These are phyloP conservation scores for Caenorhabditis sp. DNA, from an alignment of 2,888 invertebrate genomes.

Conservation along the genomic window DNA sequence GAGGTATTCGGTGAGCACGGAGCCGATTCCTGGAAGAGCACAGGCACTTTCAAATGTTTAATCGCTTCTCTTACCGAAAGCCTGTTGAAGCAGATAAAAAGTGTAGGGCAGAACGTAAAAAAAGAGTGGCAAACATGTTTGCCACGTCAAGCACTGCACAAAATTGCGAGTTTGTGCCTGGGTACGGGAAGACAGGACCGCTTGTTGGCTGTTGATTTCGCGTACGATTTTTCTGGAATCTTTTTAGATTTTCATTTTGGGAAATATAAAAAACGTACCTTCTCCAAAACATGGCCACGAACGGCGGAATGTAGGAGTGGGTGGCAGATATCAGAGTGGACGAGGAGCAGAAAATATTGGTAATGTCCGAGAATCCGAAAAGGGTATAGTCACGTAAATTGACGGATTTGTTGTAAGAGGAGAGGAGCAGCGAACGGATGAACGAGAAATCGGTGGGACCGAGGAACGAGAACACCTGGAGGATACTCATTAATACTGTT, in stretches of 20 bases:
- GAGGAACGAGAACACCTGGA: constrained; percentile 36
- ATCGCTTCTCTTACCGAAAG: constrained; percentile 3
- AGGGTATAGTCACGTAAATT: constrained; percentile 18
- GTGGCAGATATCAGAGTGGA: constrained; percentile 24
- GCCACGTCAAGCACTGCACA: constrained; percentile 43
- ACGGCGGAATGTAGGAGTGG: constrained; percentile 29
- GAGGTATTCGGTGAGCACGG: constrained; percentile 24
- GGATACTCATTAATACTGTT: too few relatives aligned
- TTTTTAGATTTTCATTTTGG: neutral
- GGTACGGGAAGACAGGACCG: constrained; percentile 20
- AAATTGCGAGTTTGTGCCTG: constrained; percentile 31
- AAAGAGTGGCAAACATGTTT: constrained; percentile 40
- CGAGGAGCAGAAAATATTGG: constrained; percentile 31
- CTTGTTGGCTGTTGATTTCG: constrained; percentile 27
- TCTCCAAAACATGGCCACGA: constrained; percentile 24
- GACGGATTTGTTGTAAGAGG: constrained; percentile 10
- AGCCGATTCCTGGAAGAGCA: constrained; percentile 17
- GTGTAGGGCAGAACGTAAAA: constrained; percentile 33
- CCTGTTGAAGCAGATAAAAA: constrained; percentile 32
- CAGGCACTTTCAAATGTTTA: neutral
- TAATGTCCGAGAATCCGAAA: constrained; percentile 40
- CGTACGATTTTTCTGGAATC: constrained; percentile 25
- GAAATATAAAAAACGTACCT: neutral
- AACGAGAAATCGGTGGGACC: constrained; percentile 21
- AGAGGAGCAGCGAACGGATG: constrained; percentile 7